Percentiles rank a stretch among this genome's conserved stretches.
Conservation (phyloP, 1,140 invertebrate genomes). For the Micrasema minimum region DNA sequence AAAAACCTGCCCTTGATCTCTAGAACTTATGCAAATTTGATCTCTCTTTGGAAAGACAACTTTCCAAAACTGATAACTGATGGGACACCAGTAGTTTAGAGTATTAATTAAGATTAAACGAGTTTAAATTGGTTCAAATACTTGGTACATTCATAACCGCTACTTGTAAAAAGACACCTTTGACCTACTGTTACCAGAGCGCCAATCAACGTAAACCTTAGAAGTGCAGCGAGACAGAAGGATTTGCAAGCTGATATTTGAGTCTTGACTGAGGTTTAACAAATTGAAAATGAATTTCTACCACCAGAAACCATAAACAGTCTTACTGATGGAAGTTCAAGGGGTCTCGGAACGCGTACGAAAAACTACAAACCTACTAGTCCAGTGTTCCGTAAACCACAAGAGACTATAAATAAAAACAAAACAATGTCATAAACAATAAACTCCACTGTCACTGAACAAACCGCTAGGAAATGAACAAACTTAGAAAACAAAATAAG, state of each 20-base stretch:
- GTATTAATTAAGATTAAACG: not conserved
- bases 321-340: no score
- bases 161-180: not conserved
- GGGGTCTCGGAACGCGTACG: not conserved
- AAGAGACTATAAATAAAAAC: no score
- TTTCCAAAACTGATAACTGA: no score
- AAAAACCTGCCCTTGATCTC: not conserved
- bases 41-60: not conserved
- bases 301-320: conserved; percentile 1
- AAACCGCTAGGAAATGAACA: no score
- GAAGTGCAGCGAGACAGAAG: not conserved
- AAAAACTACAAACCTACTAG: no score
- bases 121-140: not conserved
- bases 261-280: not conserved
- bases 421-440: no score
- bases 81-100: not conserved
- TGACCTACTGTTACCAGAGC: not conserved
- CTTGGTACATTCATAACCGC: not conserved
- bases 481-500: no score
- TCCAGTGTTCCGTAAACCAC: no score
- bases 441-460: no score
- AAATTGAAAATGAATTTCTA: conserved; percentile 1
- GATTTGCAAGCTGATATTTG: not conserved
- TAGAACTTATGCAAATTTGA: not conserved
- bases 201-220: not conserved